Conservation (phyloP, 2,113 vertebrate genomes). For the Podarcis muralis region DNA sequence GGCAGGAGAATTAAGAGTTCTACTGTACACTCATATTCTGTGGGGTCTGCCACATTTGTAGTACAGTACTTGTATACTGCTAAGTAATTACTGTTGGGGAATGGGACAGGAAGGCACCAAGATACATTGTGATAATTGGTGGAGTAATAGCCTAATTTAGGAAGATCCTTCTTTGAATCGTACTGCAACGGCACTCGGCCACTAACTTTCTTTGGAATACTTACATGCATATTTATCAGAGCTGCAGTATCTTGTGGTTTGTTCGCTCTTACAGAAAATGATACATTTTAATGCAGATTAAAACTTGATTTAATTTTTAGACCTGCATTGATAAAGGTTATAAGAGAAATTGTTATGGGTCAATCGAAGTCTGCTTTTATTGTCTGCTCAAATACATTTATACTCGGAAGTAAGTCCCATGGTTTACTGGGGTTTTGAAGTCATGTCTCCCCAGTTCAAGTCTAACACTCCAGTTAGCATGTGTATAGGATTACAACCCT, state of each 20-base stretch:
- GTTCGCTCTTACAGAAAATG: not conserved
- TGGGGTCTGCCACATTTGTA: not conserved
- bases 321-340: not conserved
- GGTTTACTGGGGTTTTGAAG: not conserved
- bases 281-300: not conserved
- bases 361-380: not conserved
- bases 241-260: not conserved
- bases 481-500: not conserved
- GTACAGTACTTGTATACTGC: too few relatives aligned
- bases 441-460: too few relatives aligned
- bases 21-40: not conserved
- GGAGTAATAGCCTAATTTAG: not conserved
- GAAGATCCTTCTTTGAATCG: not conserved
- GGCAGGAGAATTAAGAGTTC: not conserved
- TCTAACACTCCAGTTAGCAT: not conserved
- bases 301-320: not conserved
- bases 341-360: not conserved
- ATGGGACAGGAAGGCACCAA: not conserved
- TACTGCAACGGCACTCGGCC: not conserved
- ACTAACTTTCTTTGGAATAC: not conserved
- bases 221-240: not conserved
- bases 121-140: not conserved
- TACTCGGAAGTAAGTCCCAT: not conserved
- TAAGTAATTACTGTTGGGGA: not conserved
- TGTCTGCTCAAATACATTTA: not conserved